These are phyloP conservation scores for Pituophis catenifer DNA, from an alignment of 2,113 vertebrate species.

Conservation along the genomic window DNA sequence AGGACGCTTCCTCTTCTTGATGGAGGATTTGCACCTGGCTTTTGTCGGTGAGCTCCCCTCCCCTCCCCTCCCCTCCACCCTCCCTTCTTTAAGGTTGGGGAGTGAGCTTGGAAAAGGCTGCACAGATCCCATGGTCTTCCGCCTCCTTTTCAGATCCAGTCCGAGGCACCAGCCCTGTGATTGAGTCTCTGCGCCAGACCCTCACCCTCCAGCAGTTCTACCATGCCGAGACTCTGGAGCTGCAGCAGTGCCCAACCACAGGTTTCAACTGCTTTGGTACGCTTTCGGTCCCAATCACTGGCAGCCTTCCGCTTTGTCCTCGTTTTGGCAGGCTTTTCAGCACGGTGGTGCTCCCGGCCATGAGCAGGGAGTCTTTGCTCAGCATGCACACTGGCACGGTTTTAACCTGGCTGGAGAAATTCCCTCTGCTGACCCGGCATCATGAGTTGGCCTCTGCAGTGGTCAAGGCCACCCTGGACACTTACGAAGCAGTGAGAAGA, in stretches of 20 bases:
- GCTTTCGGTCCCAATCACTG: slow-evolving; percentile 48
- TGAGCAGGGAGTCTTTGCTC: slow-evolving; percentile 64
- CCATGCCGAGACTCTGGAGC: slow-evolving; percentile 48
- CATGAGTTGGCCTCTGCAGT: slow-evolving; percentile 67
- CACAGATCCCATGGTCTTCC: not conserved
- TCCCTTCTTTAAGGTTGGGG: not conserved
- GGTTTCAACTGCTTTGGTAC: slow-evolving; percentile 73
- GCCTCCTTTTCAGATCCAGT: slow-evolving; percentile 61
- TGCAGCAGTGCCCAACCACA: slow-evolving; percentile 61
- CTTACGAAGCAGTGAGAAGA: slow-evolving; percentile 65
- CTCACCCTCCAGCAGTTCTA: slow-evolving; percentile 68
- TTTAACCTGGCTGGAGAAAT: slow-evolving; percentile 73
- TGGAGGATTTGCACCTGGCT: slow-evolving; percentile 83
- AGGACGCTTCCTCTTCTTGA: slow-evolving; percentile 62
- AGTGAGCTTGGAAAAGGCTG: not conserved
- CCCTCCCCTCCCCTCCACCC: too few species aligned
- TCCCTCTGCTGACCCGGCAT: slow-evolving; percentile 48
- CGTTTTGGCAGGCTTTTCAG: slow-evolving; percentile 80
- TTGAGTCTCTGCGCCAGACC: slow-evolving; percentile 79
- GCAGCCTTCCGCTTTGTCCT: slow-evolving; percentile 60
- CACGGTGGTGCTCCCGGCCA: slow-evolving; percentile 67
- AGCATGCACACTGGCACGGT: slow-evolving; percentile 69
- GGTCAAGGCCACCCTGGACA: slow-evolving; percentile 69
- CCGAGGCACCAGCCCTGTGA: slow-evolving; percentile 64
- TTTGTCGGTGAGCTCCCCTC: slow-evolving; percentile 69